These are phyloP conservation scores for Emberiza fucata DNA, from an alignment of 2,113 vertebrate species.

Conservation along the genomic window DNA sequence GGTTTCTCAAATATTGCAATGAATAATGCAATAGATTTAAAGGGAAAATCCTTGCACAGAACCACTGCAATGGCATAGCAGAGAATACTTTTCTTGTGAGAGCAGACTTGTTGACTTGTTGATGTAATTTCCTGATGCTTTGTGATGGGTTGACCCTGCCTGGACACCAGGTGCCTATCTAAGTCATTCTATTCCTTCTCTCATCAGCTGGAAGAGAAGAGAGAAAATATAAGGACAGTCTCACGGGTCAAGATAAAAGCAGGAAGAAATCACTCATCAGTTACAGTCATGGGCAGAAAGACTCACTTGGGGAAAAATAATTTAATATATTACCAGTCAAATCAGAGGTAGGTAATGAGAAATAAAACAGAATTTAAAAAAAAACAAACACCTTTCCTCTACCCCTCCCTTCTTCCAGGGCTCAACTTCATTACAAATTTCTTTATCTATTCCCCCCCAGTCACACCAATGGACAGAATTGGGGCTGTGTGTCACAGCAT, in stretches of 20 bases:
- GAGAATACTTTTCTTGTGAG: background rate
- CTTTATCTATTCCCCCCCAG: rapidly evolving
- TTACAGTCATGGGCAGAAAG: background rate
- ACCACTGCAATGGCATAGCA: background rate
- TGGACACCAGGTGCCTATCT: background rate
- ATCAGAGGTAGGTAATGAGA: background rate
- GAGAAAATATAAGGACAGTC: background rate
- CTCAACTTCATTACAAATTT: background rate
- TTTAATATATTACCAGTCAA: background rate
- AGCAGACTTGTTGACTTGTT: background rate
- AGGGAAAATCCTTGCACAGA: background rate
- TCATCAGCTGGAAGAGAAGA: background rate
- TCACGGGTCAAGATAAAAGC: background rate
- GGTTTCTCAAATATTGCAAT: background rate
- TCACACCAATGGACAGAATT: background rate
- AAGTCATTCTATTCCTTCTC: background rate
- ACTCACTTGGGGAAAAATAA: background rate
- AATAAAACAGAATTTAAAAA: background rate
- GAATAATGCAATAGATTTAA: background rate
- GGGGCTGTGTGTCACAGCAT: background rate
- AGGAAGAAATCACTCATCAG: background rate
- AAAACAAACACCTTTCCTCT: background rate
- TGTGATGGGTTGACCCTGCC: background rate
- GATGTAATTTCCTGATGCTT: background rate
- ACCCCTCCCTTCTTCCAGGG: background rate